These are phyloP conservation scores for Pipistrellus pipistrellus DNA, from an alignment of 2,797 vertebrate species.

Conservation along the genomic window DNA sequence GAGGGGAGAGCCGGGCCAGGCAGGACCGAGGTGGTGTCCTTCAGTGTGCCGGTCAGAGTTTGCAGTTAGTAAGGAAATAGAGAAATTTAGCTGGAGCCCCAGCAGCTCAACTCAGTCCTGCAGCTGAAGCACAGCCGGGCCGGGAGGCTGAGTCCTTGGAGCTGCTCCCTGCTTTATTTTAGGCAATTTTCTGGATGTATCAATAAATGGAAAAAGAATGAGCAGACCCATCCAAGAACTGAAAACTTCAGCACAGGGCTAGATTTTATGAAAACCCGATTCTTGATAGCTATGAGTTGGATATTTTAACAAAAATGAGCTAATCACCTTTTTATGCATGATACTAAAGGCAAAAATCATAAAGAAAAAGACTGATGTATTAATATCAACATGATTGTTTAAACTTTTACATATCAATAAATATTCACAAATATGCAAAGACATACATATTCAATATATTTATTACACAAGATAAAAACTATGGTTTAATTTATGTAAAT, in stretches of 20 bases:
- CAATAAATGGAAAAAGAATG: neutral
- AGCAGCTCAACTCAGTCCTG: neutral
- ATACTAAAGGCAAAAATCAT: neutral
- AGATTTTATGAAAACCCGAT: neutral
- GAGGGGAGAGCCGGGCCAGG: neutral
- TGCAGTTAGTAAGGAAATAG: neutral
- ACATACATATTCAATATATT: neutral
- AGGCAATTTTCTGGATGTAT: neutral
- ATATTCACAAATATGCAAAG: constrained; percentile 4
- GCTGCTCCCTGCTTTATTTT: neutral
- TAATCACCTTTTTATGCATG: neutral
- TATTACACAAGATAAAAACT: neutral
- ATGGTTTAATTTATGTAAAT: neutral
- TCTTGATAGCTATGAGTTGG: neutral
- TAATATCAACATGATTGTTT: neutral
- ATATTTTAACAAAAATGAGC: constrained; percentile 1
- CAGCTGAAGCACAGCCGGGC: neutral
- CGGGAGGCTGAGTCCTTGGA: neutral
- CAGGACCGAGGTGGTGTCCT: neutral
- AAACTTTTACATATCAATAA: neutral
- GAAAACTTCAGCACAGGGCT: neutral
- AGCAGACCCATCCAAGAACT: neutral
- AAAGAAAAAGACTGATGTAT: neutral
- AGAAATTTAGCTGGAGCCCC: neutral
- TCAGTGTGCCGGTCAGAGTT: neutral